Evolutionary conservation across 2,888 invertebrate genomes (phyloP).

Genomic region (Phortica magna): DNA sequence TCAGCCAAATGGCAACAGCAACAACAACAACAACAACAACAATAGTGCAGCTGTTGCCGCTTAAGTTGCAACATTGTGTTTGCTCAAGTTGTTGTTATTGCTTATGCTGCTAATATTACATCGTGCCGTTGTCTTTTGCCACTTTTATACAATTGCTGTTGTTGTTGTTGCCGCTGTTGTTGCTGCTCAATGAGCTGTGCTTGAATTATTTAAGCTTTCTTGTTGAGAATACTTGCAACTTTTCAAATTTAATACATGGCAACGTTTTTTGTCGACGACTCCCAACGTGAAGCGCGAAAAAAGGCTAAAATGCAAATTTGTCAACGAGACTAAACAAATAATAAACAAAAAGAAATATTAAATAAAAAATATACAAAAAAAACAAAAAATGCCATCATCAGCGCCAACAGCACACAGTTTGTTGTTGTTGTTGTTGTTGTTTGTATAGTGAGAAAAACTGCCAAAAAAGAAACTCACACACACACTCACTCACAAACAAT

Average conservation of each 20-base stretch:
- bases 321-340: neutral
- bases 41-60: constrained; percentile 23
- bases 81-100: neutral
- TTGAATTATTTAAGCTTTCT: constrained; percentile 4
- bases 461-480: neutral
- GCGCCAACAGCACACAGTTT: neutral
- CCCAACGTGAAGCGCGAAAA: neutral
- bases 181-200: constrained; percentile 13
- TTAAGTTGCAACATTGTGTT: constrained; percentile 14
- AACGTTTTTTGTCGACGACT: neutral
- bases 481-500: neutral
- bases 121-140: neutral
- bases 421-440: neutral
- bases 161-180: neutral
- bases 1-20: constrained; percentile 45
- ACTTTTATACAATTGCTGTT: neutral
- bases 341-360: neutral
- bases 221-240: neutral
- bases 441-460: neutral
- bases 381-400: neutral
- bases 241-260: constrained; percentile 2
- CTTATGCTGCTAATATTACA: neutral
- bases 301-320: constrained; percentile 17
- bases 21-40: constrained; percentile 13
- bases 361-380: neutral